Percentiles rank a stretch among this genome's conserved stretches.
phyloP scores from a whole-genome alignment of 2,888 invertebrate species.

The Brachypalpus laphriformis region DNA sequence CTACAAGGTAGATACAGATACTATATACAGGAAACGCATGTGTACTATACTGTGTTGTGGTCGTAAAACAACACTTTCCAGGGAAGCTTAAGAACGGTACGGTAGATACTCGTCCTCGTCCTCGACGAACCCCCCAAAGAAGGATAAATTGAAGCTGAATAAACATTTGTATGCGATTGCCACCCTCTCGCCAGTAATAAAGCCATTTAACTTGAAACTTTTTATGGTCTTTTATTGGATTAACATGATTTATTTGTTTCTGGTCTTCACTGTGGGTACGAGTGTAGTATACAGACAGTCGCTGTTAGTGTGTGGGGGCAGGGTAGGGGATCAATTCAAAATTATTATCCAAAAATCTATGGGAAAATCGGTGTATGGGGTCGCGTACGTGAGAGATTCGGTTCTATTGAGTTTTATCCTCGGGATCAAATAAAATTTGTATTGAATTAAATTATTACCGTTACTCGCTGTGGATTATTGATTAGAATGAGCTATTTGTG shows the following conservation, averaged over 20 bases:
- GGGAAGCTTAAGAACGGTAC: conserved; percentile 4
- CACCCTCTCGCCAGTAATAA: conserved; percentile 68
- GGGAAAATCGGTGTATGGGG: background rate
- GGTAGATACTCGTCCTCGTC: background rate
- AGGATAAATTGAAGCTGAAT: conserved; percentile 50
- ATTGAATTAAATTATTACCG: conserved; percentile 66
- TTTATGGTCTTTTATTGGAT: conserved; percentile 72
- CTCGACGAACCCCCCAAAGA: background rate
- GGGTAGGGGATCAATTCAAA: conserved; percentile 61
- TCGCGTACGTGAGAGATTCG: conserved; percentile 57
- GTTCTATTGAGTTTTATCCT: conserved; percentile 28
- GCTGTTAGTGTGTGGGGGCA: too few relatives aligned
- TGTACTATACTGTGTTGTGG: conserved; percentile 36
- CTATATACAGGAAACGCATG: conserved; percentile 45
- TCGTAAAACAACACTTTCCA: conserved; percentile 57
- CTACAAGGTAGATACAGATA: conserved; percentile 20
- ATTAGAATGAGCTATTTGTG: conserved; percentile 44
- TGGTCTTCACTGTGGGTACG: background rate
- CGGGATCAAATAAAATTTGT: conserved; percentile 64
- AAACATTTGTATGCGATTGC: conserved; percentile 72
- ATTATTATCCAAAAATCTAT: conserved; percentile 67
- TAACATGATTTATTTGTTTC: conserved; percentile 71
- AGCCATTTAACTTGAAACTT: conserved; percentile 74
- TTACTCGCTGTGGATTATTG: conserved; percentile 53
- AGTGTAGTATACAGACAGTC: background rate